Base-by-base conservation (phyloP, 2,797 vertebrate genomes). In the Decapterus maruadsi region DNA sequence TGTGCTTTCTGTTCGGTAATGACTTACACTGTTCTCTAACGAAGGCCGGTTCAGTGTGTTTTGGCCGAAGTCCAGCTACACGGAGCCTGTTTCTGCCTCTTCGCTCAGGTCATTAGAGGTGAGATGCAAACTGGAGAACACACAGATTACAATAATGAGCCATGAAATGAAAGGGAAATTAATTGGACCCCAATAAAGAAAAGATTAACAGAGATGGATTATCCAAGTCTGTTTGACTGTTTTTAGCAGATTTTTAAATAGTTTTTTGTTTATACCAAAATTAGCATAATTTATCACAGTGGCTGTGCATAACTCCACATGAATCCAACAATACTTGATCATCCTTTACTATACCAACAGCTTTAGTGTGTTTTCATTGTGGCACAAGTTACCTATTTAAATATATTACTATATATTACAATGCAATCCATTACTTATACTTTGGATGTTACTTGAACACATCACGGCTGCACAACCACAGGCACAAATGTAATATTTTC, bases 161-260 rank as follows among this genome's bases (percentile, higher is more conserved):
- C 68, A 36, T 80, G 80, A 82, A 88, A 89, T 92, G 61, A 87
- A 88, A 77, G 34, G 71, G 75, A 81, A 87, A 86, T 89, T 79
- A 89, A 90, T 88, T 87, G 81, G 81, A 81, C 66, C 54, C 66
- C 72, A 83, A 78, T 85, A 84, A 85, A 72, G 69, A 79, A 75
- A 75, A 80, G 78, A 90, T 88, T 80, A 90, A 82, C 81, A 67
- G 36, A 76, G 74, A 89, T 82, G 78, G 79, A 86, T 89, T 74
- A 83, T 77, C 67, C 61, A 45, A 45, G 68, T 80, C 56, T 63
- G 43, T 74, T 72, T 81, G 63, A 72, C 71, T 78, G 68, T 68
- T 87, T 80, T 69, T 51, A 77, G 59, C 40, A 70, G 59, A 60
- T 81, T 72, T 72, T 86, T n/a, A 60, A 59, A 63, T 20, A 1